phyloP scores from a whole-genome alignment of 2,797 vertebrate genomes.

The Echeneis naucrates region DNA sequence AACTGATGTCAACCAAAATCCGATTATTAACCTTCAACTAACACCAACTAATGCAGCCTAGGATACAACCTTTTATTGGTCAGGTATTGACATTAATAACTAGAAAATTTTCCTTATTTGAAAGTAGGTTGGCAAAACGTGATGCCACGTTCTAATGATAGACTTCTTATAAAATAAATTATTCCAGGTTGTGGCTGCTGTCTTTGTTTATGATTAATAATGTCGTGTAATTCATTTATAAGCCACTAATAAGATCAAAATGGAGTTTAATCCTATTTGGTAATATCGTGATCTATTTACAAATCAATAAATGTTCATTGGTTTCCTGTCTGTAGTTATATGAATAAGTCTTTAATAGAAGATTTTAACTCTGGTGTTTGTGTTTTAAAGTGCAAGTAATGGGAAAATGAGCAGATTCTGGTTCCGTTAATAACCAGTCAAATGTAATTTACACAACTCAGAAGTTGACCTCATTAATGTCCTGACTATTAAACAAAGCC shows the following conservation, averaged over 20 bases:
- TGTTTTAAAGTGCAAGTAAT: neutral
- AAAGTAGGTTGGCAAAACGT: neutral
- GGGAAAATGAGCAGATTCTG: neutral
- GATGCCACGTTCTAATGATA: neutral
- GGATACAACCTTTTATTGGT: neutral
- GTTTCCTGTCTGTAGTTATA: neutral
- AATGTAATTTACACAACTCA: neutral
- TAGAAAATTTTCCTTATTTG: neutral
- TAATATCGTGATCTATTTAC: neutral
- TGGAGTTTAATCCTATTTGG: neutral
- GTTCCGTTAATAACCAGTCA: neutral
- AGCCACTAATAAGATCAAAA: neutral
- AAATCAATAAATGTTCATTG: neutral
- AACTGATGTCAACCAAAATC: neutral
- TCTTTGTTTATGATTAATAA: neutral
- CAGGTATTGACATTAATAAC: neutral
- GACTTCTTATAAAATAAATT: neutral
- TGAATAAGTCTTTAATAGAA: neutral
- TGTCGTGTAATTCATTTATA: neutral
- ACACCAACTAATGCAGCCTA: neutral
- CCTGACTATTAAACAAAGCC: neutral
- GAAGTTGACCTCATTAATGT: neutral
- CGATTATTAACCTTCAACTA: neutral
- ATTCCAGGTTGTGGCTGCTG: neutral
- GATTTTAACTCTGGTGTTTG: neutral